Evolutionary conservation across 2,113 vertebrate genomes (phyloP), one percentile per base, ranked within the genome.

Genomic region (Athene noctua): DNA sequence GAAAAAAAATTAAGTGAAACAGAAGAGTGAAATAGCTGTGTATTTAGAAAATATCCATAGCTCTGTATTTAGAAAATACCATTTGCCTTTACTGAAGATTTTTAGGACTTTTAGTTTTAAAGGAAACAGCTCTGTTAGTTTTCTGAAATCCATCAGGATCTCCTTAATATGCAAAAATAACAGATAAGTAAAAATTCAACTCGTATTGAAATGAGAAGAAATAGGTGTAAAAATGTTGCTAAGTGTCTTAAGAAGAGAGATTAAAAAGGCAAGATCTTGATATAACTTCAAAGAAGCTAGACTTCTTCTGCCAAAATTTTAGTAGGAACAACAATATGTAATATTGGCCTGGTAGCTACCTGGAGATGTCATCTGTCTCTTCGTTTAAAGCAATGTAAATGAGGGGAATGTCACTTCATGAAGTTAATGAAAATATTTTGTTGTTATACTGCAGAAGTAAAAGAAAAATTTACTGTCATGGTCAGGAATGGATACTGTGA

Each of bases 261-360:
- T 54, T 55, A 11, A 52, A 65, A 80, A 52, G 46, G 15, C 18
- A 57, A 21, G 40, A 20, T 80, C 25, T 93, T 4, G 5, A 36
- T 73, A 42, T 49, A 73, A 74, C 29, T 91, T 34, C 1, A 10
- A 84, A 91, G 55, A 88, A 86, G 9, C 30, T 83, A 55, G 23
- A 54, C 36, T 90, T 42, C 13, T 63, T 92, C 80, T 67, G 38
- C 17, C 14, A 72, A 38, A 26, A 72, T 84, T 92, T 80, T 32
- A 86, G 40, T 44, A 63, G n/a, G 14, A 79, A 19, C 13, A 77
- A 16, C 11, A 17, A 5, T 42, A 36, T 10, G 8, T 72, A 65
- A 63, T 49, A 40, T 8, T 75, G n/a, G 10, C 44, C 29, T 0
- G 0, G 13, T 54, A 40, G 17, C 52, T 81, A 14, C 40, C 7